Evolutionary conservation across 2,888 invertebrate species (phyloP).

Genomic region (Ophion ellenae): DNA sequence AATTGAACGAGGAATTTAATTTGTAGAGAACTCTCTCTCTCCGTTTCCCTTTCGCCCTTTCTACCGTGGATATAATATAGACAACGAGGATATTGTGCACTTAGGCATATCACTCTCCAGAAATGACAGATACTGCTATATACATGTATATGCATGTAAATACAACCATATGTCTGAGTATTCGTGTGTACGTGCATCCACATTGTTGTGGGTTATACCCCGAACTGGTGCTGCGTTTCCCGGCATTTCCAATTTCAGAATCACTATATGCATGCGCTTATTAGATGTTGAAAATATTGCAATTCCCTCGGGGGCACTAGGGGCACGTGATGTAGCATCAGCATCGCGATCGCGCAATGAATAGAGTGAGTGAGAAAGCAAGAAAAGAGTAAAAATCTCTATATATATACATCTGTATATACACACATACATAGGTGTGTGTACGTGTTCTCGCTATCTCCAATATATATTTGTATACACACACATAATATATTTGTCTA

Average conservation of each 20-base stretch:
- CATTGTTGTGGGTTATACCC: slow-evolving; percentile 37
- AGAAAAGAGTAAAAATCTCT: slow-evolving; percentile 43
- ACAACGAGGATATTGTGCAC: slow-evolving; percentile 47
- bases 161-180: background rate
- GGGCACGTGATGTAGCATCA: slow-evolving; percentile 56
- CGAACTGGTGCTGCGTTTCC: slow-evolving; percentile 49
- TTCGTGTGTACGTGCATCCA: background rate
- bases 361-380: slow-evolving; percentile 55
- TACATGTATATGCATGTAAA: background rate
- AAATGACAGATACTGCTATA: slow-evolving; percentile 29
- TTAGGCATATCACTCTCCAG: slow-evolving; percentile 46
- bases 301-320: slow-evolving; percentile 56
- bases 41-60: background rate
- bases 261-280: slow-evolving; percentile 57
- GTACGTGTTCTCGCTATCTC: too few relatives aligned
- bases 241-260: slow-evolving; percentile 63
- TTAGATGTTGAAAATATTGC: slow-evolving; percentile 63
- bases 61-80: slow-evolving; percentile 40
- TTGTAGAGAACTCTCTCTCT: slow-evolving; percentile 14
- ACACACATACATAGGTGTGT: too few relatives aligned
- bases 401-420: slow-evolving; percentile 2
- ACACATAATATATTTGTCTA: slow-evolving; percentile 11
- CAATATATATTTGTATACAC: background rate
- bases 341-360: slow-evolving; percentile 59
- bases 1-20: slow-evolving; percentile 51